Percentiles rank a stretch among this genome's conserved stretches.
phyloP scores from a whole-genome alignment of 2,113 vertebrate species.

The Pangasianodon hypophthalmus region DNA sequence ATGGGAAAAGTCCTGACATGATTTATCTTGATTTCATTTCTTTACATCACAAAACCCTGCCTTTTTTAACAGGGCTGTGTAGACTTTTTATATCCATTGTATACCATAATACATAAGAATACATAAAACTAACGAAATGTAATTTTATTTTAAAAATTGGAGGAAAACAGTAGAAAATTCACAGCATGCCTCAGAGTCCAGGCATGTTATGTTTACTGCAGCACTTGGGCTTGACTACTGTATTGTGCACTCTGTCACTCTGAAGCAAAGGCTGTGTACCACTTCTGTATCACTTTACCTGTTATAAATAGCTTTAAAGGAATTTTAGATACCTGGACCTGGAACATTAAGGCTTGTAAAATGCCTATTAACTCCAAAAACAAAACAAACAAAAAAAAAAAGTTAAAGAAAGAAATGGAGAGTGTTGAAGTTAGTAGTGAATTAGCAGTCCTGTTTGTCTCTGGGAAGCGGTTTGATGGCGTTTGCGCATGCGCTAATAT shows the following conservation, averaged over 20 bases:
- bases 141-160: neutral
- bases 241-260: neutral
- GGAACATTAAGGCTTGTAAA: neutral
- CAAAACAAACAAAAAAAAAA: too few species aligned
- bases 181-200: neutral
- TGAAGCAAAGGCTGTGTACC: neutral
- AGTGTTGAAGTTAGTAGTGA: neutral
- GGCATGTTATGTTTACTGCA: slow-evolving; percentile 67
- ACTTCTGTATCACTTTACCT: neutral
- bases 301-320: neutral
- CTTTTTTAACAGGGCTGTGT: too few species aligned
- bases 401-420: neutral
- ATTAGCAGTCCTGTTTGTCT: slow-evolving; percentile 35
- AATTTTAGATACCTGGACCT: neutral
- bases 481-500: slow-evolving; percentile 65
- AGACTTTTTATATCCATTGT: too few species aligned
- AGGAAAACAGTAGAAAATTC: neutral
- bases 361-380: too few species aligned
- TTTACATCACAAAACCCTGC: too few species aligned
- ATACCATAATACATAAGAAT: neutral
- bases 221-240: slow-evolving; percentile 27
- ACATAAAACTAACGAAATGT: neutral
- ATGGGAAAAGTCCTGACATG: too few species aligned
- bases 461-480: neutral
- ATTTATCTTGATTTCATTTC: too few species aligned